Evolutionary conservation across 2,888 invertebrate genomes (phyloP), one percentile per base, ranked within the genome.

Genomic region (Smittia aterrima): DNA sequence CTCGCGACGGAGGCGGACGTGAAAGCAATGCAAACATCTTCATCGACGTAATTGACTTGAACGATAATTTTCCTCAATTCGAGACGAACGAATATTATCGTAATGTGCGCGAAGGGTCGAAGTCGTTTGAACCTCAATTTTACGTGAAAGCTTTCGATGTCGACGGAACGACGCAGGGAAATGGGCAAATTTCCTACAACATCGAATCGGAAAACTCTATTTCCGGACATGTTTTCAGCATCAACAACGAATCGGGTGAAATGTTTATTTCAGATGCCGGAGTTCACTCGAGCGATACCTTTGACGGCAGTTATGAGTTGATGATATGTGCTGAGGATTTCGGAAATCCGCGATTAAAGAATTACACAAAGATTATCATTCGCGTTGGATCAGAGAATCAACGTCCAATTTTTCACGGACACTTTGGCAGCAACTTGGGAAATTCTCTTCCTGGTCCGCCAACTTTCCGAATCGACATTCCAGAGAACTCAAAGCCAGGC

Each of bases 361-460:
- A 90, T 47, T 90, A 90, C 76, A 88, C 89, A 0, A 85, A 87
- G 40, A 86, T 92, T 0, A 85, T 86, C 9, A 86, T 92, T 16
- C 85, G 91, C n/a, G 92, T 92, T 0, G 92, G 92, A 0, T 90
- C 91, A 0, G 92, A 92, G 0, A 92, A 92, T 78, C 91, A 92
- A 78, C 84, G 91, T n/a, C 92, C 91, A 0, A 87, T 90, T n/a
- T 92, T 91, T 78, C 88, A 89, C 77, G 90, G 90, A 0, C 89
- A 90, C 78, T 90, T 88, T 77, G 89, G 89, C 71, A 86, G 86
- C 76, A 84, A 85, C 1, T 81, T 82, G 76, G 80, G 81, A 74
- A 78, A 81, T n/a, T 86, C 87, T 27, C 86, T 86, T 20, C 82
- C 89, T 0, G 89, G 89, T 11, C 90, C 90, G 0, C 90, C 88